A percentile compares a stretch with the other conserved stretches of the same genome.
Evolutionary conservation across 2,113 vertebrate species (phyloP).

Genomic region (Archilochus colubris): DNA sequence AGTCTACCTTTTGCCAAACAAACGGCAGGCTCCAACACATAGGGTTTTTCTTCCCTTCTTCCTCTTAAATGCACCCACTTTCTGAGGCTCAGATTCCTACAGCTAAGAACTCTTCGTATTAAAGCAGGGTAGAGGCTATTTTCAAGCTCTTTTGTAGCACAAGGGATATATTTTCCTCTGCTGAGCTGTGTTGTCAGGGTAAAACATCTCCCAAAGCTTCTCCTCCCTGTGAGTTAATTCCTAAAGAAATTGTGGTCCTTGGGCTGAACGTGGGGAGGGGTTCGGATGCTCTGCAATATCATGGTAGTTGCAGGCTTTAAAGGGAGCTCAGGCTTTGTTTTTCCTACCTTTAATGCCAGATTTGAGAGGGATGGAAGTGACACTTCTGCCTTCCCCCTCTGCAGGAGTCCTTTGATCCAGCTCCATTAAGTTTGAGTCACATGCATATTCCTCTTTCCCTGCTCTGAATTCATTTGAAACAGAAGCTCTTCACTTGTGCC

Average conservation of each 20-base stretch:
- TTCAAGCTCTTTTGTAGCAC: not conserved
- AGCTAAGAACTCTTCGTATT: not conserved
- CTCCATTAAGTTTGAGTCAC: not conserved
- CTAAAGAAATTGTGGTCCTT: not conserved
- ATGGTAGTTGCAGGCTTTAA: not conserved
- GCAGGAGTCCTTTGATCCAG: conserved; percentile 27
- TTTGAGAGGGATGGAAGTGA: not conserved
- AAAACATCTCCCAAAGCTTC: not conserved
- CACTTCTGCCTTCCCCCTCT: not conserved
- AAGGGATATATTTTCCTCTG: not conserved
- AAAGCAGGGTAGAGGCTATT: not conserved
- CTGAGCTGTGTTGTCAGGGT: not conserved
- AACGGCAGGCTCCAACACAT: not conserved
- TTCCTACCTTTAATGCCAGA: fast-evolving
- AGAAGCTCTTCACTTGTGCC: not conserved
- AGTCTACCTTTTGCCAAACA: not conserved
- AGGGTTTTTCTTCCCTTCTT: not conserved
- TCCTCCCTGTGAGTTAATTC: not conserved
- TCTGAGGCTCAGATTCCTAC: not conserved
- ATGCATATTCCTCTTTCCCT: not conserved
- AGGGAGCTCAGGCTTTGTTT: not conserved
- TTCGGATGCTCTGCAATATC: not conserved
- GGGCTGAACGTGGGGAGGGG: not conserved
- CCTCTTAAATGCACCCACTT: not conserved
- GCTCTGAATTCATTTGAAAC: not conserved